These are phyloP conservation scores for Pyrgilauda ruficollis DNA, from an alignment of 2,113 vertebrate species.

Conservation along the genomic window DNA sequence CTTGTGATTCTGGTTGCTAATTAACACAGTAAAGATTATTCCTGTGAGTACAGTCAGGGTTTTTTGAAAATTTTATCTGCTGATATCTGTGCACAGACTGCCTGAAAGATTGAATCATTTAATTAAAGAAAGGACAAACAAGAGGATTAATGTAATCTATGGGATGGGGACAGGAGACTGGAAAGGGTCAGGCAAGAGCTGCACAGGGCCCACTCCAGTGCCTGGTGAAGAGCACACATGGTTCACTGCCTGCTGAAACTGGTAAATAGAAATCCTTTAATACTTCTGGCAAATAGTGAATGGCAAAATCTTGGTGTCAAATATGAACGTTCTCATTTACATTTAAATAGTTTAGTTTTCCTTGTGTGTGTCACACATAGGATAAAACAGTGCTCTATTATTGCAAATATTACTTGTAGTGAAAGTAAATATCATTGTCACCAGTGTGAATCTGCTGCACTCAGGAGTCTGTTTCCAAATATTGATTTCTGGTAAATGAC, in stretches of 20 bases:
- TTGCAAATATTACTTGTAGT: conserved; percentile 44
- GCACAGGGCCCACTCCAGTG: not conserved
- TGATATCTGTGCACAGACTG: not conserved
- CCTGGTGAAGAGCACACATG: not conserved
- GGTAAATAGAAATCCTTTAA: conserved; percentile 51
- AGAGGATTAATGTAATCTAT: conserved; percentile 44
- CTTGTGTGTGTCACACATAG: not conserved
- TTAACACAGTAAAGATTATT: conserved; percentile 14
- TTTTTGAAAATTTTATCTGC: conserved; percentile 1
- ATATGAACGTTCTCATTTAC: conserved; percentile 55
- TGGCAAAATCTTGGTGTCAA: conserved; percentile 42
- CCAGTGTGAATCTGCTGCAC: conserved; percentile 16
- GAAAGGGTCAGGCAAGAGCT: not conserved
- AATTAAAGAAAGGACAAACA: conserved; percentile 63
- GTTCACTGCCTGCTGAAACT: not conserved
- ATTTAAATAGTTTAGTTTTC: conserved; percentile 62
- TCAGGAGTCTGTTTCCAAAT: conserved; percentile 36
- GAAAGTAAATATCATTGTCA: conserved; percentile 42
- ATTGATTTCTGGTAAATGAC: conserved; percentile 49
- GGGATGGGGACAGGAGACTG: not conserved
- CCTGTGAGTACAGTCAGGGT: not conserved
- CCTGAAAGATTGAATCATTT: conserved; percentile 60
- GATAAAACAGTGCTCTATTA: conserved; percentile 14
- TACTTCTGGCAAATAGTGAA: conserved; percentile 12
- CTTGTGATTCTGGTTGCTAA: not conserved